phyloP scores from a whole-genome alignment of 2,113 vertebrate genomes.

The Cyprinus carpio region DNA sequence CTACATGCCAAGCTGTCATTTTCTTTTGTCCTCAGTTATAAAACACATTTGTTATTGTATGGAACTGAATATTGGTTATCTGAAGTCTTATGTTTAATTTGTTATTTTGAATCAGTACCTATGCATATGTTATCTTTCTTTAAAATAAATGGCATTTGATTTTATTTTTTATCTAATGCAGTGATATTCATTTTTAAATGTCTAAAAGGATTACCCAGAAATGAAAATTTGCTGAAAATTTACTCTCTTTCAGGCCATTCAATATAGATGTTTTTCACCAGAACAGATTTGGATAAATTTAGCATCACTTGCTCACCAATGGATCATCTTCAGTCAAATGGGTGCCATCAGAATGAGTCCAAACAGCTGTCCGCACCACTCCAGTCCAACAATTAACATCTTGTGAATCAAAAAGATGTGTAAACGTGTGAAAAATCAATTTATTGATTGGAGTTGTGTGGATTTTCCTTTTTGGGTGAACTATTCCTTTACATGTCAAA shows the following conservation, averaged over 20 bases:
- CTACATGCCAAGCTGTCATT: slow-evolving; percentile 32
- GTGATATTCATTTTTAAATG: background rate
- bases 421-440: too few species aligned
- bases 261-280: background rate
- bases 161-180: background rate
- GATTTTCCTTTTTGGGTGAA: background rate
- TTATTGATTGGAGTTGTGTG: background rate
- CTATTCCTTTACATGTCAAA: background rate
- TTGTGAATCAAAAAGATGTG: background rate
- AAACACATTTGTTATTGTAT: slow-evolving; percentile 21
- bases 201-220: background rate
- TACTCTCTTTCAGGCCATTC: background rate
- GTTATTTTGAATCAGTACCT: background rate
- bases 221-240: background rate
- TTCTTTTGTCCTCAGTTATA: background rate
- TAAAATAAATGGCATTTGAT: background rate
- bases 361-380: background rate
- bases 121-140: background rate
- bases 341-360: background rate
- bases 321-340: background rate
- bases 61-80: slow-evolving; percentile 19
- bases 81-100: background rate
- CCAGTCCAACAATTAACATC: background rate
- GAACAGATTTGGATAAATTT: too few species aligned
- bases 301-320: too few species aligned